These are phyloP conservation scores for Cryptus armator DNA, from an alignment of 2,888 invertebrate species.

Conservation along the genomic window DNA sequence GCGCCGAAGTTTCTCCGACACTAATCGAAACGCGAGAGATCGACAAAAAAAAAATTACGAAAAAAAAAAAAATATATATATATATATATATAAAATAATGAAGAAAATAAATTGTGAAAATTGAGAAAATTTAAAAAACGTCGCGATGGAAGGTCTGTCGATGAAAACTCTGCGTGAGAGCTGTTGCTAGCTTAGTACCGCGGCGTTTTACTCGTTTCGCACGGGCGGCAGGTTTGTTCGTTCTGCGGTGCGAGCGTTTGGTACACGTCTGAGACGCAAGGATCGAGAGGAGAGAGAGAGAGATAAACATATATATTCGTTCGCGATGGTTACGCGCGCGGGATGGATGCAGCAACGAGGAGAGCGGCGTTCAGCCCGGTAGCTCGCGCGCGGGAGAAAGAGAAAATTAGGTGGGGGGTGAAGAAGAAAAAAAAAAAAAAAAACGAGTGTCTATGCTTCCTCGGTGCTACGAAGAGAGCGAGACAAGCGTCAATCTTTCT, in stretches of 20 bases:
- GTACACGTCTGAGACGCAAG: constrained; percentile 70
- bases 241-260: constrained; percentile 74
- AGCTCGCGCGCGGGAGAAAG: constrained; percentile 65
- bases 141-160: neutral
- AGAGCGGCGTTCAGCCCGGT: constrained; percentile 60
- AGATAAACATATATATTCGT: constrained; percentile 47
- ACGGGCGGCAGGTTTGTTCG: constrained; percentile 67
- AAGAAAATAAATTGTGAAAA: constrained; percentile 12
- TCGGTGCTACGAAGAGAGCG: constrained; percentile 47
- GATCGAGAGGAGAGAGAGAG: constrained; percentile 58
- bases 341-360: constrained; percentile 63
- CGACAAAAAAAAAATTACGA: neutral
- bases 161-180: constrained; percentile 28
- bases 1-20: neutral
- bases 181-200: constrained; percentile 26
- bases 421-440: constrained; percentile 63
- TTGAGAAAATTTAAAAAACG: constrained; percentile 3
- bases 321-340: constrained; percentile 64
- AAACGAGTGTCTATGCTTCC: constrained; percentile 53
- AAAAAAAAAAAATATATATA: constrained; percentile 11
- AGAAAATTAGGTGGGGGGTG: constrained; percentile 67
- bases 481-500: constrained; percentile 41
- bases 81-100: constrained; percentile 18
- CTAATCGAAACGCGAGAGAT: neutral
- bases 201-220: constrained; percentile 63